phyloP scores from a whole-genome alignment of 1,140 invertebrate species.

The Panulirus ornatus region DNA sequence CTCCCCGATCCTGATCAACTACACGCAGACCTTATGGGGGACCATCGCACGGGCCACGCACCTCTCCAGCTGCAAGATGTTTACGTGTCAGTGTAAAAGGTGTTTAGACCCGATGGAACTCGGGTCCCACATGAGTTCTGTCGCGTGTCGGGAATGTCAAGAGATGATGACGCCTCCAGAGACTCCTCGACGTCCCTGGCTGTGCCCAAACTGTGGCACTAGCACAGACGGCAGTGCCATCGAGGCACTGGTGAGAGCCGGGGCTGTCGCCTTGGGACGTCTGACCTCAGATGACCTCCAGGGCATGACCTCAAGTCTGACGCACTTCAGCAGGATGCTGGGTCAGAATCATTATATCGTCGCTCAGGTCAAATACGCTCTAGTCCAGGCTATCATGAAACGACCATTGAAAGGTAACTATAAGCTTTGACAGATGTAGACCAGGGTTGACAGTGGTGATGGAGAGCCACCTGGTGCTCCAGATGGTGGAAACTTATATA shows the following conservation, averaged over 20 bases:
- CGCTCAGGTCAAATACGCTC: background rate
- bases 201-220: slow-evolving; percentile 81
- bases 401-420: background rate
- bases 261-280: background rate
- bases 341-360: slow-evolving; percentile 22
- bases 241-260: slow-evolving; percentile 24
- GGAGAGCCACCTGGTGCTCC: background rate
- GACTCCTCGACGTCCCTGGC: slow-evolving; percentile 81
- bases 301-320: background rate
- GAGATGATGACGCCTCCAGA: slow-evolving; percentile 80
- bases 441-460: background rate
- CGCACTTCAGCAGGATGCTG: slow-evolving; percentile 21
- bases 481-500: background rate
- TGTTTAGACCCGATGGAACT: slow-evolving; percentile 84
- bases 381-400: slow-evolving; percentile 26
- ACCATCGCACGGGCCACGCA: slow-evolving; percentile 83
- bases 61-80: slow-evolving; percentile 85
- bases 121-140: slow-evolving; percentile 62
- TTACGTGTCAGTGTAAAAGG: slow-evolving; percentile 84
- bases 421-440: background rate
- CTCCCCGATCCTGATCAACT: slow-evolving; percentile 85
- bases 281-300: background rate
- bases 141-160: slow-evolving; percentile 76
- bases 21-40: slow-evolving; percentile 86
- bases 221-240: background rate